Evolutionary conservation across 2,797 vertebrate species (phyloP), one percentile per base, ranked within the genome.

Genomic region (Tokudaia muenninki): DNA sequence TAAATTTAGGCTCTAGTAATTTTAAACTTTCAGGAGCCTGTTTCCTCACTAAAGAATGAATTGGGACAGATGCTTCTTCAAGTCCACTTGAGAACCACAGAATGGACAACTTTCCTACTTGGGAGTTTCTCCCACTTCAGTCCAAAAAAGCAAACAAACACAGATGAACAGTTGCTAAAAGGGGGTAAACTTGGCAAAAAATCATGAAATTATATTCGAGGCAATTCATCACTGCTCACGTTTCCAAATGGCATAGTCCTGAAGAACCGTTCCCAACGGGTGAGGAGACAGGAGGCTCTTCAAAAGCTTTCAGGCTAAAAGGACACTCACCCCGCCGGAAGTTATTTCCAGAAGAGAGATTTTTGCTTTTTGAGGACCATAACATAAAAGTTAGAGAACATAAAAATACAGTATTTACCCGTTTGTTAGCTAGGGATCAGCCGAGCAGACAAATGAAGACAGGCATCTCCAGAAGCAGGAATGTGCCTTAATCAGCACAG

Each of bases 31-130:
- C 61, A 74, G 79, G 78, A 31, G 21, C 17, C 24, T 90, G 47
- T 92, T 90, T 90, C 37, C 52, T 82, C 61, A 50, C 70, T 84
- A 65, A 94, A 79, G 29, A 72, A 47, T 44, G n/a, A 95, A 9
- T 44, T 78, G 55, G 55, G 26, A 63, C 26, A 44, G 37, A 8
- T 16, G 3, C 26, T 29, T 26, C 12, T 77, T 90, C 41, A 12
- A 24, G 11, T 90, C 44, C 34, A 2, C 55, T 17, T 75, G 21
- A 81, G 50, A 83, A 52, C 11, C 21, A 8, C 1, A n/a, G 47
- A 41, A 50, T 47, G 19, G 16, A 8, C 8, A 14, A 0, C 17
- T 75, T 67, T 70, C 61, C 57, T 13, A n/a, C 19, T 44, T 2
- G 29, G 1, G 1, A 13, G 3, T 79, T 41, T 61, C 21, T 21